Evolutionary conservation across 2,113 vertebrate species (phyloP).

Genomic region (Ctenomys sociabilis): DNA sequence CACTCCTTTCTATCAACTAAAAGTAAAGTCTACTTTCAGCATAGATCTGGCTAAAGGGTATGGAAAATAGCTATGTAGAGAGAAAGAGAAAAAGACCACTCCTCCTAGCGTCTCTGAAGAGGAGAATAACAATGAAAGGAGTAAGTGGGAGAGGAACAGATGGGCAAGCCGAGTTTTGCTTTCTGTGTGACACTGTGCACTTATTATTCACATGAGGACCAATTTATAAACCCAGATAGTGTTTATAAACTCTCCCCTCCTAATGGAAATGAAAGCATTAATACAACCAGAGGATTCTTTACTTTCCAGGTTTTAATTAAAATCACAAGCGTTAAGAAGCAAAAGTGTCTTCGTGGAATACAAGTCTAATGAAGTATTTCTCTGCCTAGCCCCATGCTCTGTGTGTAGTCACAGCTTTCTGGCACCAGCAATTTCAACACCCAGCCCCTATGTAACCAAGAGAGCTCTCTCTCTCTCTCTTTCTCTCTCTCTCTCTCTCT

Average conservation of each 20-base stretch:
- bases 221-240: slow-evolving; percentile 88
- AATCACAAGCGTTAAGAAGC: slow-evolving; percentile 89
- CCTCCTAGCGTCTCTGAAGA: slow-evolving; percentile 20
- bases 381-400: slow-evolving; percentile 83
- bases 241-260: slow-evolving; percentile 88
- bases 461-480: slow-evolving; percentile 44
- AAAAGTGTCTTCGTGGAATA: slow-evolving; percentile 87
- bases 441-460: slow-evolving; percentile 63
- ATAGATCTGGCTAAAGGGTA: background rate
- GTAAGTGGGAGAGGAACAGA: slow-evolving; percentile 81
- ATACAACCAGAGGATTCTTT: slow-evolving; percentile 88
- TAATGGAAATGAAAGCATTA: slow-evolving; percentile 90
- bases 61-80: background rate
- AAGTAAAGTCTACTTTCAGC: background rate
- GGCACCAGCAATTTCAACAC: slow-evolving; percentile 75
- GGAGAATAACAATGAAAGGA: slow-evolving; percentile 16
- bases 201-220: slow-evolving; percentile 86
- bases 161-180: slow-evolving; percentile 81
- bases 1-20: background rate
- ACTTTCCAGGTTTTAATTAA: slow-evolving; percentile 91
- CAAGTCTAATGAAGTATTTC: slow-evolving; percentile 89
- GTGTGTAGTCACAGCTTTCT: slow-evolving; percentile 80
- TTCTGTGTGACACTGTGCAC: slow-evolving; percentile 76
- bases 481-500: too few relatives aligned
- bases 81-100: background rate